A percentile compares a stretch with the other conserved stretches of the same genome.
Conservation (phyloP, 1,140 invertebrate genomes). For the Zaprionus tsacasi region DNA sequence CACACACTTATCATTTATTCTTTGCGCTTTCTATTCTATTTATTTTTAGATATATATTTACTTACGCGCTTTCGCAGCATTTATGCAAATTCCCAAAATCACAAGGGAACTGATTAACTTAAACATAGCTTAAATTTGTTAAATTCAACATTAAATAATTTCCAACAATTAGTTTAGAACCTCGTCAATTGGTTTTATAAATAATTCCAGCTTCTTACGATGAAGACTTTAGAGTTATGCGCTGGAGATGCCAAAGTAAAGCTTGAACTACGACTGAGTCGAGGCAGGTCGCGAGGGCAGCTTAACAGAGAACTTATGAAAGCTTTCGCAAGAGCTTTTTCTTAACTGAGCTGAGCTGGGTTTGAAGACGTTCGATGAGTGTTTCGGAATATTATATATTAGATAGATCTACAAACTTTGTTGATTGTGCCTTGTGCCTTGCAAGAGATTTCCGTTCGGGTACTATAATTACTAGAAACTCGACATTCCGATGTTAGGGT, state of each 20-base stretch:
- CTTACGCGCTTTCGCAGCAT: constrained; percentile 42
- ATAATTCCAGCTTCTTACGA: background rate
- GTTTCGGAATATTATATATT: background rate
- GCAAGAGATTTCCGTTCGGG: too few species aligned
- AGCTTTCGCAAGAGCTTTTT: constrained; percentile 52
- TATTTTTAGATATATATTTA: constrained; percentile 21
- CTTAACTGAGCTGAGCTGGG: background rate
- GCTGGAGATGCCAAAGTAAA: constrained; percentile 42
- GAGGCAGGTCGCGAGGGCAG: constrained; percentile 12
- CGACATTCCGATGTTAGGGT: too few species aligned
- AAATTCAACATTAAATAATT: constrained; percentile 4
- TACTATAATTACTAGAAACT: too few species aligned
- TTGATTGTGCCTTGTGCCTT: too few species aligned
- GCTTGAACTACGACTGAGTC: constrained; percentile 54
- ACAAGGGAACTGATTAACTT: constrained; percentile 30
- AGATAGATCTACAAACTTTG: too few species aligned
- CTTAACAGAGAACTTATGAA: constrained; percentile 22
- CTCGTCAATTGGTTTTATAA: background rate
- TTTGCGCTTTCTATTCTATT: constrained; percentile 19
- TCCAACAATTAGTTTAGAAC: background rate
- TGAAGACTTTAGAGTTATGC: background rate
- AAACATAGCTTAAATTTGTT: constrained; percentile 37
- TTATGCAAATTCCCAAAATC: constrained; percentile 36
- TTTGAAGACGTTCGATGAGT: background rate
- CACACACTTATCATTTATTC: constrained; percentile 17